phyloP scores from a whole-genome alignment of 2,888 invertebrate genomes.

The Lithophane leautieri region DNA sequence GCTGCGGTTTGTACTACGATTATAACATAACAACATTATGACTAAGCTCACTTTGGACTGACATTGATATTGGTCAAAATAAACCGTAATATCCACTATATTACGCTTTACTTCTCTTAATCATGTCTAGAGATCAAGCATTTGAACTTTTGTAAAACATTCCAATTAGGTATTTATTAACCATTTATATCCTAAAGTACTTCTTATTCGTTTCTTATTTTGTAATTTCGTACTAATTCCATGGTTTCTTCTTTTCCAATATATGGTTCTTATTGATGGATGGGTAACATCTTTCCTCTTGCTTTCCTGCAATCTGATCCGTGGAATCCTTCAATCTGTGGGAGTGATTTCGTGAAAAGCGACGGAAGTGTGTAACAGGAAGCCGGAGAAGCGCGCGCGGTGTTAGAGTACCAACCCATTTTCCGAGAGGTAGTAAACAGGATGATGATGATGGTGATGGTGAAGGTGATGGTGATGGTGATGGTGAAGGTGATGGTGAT shows the following conservation, averaged over 20 bases:
- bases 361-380: no score
- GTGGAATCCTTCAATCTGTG: no score
- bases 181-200: not conserved
- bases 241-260: not conserved
- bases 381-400: no score
- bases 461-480: no score
- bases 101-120: not conserved
- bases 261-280: not conserved
- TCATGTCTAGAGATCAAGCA: not conserved
- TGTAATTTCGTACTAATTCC: not conserved
- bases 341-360: no score
- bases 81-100: not conserved
- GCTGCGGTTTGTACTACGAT: slow-evolving; percentile 44
- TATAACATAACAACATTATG: slow-evolving; percentile 47
- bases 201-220: not conserved
- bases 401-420: no score
- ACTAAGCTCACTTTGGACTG: slow-evolving; percentile 32
- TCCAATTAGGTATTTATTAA: not conserved
- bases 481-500: no score
- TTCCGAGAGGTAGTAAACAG: no score
- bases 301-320: no score
- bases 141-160: slow-evolving; percentile 15
- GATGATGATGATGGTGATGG: no score
- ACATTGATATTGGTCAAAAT: slow-evolving; percentile 29
- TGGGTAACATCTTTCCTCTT: no score